These are phyloP conservation scores for Pandemis corylana DNA, from an alignment of 2,888 invertebrate species.

Conservation along the genomic window DNA sequence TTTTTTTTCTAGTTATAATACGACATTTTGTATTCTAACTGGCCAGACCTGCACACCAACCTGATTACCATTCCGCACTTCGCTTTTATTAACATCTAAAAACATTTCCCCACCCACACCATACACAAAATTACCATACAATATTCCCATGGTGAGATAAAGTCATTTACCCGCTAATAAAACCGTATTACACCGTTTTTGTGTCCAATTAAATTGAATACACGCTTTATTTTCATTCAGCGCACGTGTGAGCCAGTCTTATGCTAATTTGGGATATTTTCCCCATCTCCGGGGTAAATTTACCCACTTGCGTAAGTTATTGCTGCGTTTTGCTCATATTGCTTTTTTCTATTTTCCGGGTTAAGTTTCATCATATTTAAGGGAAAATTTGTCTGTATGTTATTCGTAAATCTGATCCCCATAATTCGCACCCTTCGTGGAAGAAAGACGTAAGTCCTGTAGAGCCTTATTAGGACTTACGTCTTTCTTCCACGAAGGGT, in stretches of 20 bases:
- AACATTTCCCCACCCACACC: neutral
- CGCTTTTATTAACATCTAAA: neutral
- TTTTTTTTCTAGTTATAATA: too few species aligned
- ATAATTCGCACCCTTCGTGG: too few species aligned
- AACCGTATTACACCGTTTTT: slow-evolving; percentile 41
- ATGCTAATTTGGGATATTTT: slow-evolving; percentile 38
- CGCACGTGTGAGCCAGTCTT: slow-evolving; percentile 42
- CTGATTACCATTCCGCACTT: neutral
- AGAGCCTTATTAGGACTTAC: too few species aligned
- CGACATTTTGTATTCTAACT: neutral
- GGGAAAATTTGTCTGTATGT: neutral
- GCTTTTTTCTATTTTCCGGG: slow-evolving; percentile 39
- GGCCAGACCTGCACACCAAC: neutral
- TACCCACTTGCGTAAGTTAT: slow-evolving; percentile 43
- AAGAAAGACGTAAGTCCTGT: too few species aligned
- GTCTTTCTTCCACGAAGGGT: too few species aligned
- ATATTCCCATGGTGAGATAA: slow-evolving; percentile 34
- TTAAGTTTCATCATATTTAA: slow-evolving; percentile 27
- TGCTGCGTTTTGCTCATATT: slow-evolving; percentile 37
- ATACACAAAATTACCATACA: slow-evolving; percentile 36
- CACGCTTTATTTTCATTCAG: slow-evolving; percentile 35
- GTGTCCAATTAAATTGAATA: slow-evolving; percentile 41
- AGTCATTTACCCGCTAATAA: slow-evolving; percentile 42
- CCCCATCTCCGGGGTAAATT: slow-evolving; percentile 40
- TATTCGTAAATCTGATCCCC: neutral